These are phyloP conservation scores for Notothenia rossii DNA, from an alignment of 2,113 vertebrate genomes.

Conservation along the genomic window DNA sequence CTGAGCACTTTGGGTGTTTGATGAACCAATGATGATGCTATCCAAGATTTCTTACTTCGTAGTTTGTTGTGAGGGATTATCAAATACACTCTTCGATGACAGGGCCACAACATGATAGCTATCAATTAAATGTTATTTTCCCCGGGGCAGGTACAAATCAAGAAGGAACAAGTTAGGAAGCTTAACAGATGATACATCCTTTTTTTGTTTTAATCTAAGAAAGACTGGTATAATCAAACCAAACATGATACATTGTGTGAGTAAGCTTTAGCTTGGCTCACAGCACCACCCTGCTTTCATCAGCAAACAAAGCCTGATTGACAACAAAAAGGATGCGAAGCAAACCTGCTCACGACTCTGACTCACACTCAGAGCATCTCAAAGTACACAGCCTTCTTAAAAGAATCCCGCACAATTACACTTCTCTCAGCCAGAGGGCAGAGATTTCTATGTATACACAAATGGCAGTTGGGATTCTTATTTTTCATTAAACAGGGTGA, in stretches of 20 bases:
- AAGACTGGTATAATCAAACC: constrained; percentile 57
- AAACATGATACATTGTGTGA: constrained; percentile 67
- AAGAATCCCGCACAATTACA: constrained; percentile 65
- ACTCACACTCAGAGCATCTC: constrained; percentile 59
- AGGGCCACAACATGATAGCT: constrained; percentile 11
- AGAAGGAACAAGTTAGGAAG: constrained; percentile 43
- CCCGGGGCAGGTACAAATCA: constrained; percentile 39
- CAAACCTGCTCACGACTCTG: constrained; percentile 58
- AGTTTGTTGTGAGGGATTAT: constrained; percentile 37
- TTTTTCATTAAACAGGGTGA: constrained; percentile 79
- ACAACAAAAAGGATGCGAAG: constrained; percentile 69
- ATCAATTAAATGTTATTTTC: constrained; percentile 44
- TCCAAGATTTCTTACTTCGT: constrained; percentile 38
- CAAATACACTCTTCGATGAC: constrained; percentile 14
- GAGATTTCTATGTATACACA: constrained; percentile 74
- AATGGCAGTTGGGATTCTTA: constrained; percentile 76
- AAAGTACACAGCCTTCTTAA: constrained; percentile 42
- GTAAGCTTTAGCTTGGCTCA: constrained; percentile 58
- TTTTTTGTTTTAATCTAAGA: constrained; percentile 48
- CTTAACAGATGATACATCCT: constrained; percentile 30
- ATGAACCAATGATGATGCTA: constrained; percentile 31
- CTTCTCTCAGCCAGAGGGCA: constrained; percentile 76
- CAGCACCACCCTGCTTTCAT: constrained; percentile 77
- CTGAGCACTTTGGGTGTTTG: constrained; percentile 60
- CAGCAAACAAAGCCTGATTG: constrained; percentile 74